Base-by-base conservation (phyloP, 1,140 invertebrate genomes). In the Idris sp. region DNA sequence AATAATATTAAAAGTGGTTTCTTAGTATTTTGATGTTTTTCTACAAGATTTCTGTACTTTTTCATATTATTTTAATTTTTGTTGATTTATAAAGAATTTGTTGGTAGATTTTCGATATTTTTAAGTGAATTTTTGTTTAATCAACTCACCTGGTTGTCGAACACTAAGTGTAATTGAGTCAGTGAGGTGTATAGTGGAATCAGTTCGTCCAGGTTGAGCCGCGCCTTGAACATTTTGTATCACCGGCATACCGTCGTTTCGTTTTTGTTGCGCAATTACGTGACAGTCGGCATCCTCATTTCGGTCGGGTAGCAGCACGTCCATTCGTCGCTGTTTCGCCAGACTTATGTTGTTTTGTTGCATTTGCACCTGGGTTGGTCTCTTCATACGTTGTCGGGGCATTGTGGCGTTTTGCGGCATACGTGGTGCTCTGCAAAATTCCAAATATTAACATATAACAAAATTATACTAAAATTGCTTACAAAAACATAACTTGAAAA, bases 241-340 rank as follows among this genome's bases (percentile, higher is more conserved):
- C 74, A 93, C 89, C 0, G 92, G 92, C 25, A 93, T 68, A 1
- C 92, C 92, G 4, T 93, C 92, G 31, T 91, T 90, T 73, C 93
- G 90, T 48, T 92, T 92, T 74, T 93, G 92, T 84, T 93, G 90
- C 2, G 92, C 91, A 79, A 93, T 92, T 8, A 91, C 89, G 65
- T 91, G 89, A 82, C 90, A 91, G 56, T 91, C 90, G 5, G 90
- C 89, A 68, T 91, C 89, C 62, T 91, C 90, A 61, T 91, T 90
- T 64, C 89, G 86, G 61, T 89, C 89, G 0, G 90, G 90, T 6
- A 91, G 77, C 5, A 91, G 65, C 8, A 90, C 83, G 49, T 90
- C 89, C 80, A 90, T 85, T 30, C 87, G 80, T 44, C 89, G 87
- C 64, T 88, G 86, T 67, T 89, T 89, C 0, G 33, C 4, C 0